phyloP scores from a whole-genome alignment of 2,797 vertebrate species.

The Naso thynnoides region DNA sequence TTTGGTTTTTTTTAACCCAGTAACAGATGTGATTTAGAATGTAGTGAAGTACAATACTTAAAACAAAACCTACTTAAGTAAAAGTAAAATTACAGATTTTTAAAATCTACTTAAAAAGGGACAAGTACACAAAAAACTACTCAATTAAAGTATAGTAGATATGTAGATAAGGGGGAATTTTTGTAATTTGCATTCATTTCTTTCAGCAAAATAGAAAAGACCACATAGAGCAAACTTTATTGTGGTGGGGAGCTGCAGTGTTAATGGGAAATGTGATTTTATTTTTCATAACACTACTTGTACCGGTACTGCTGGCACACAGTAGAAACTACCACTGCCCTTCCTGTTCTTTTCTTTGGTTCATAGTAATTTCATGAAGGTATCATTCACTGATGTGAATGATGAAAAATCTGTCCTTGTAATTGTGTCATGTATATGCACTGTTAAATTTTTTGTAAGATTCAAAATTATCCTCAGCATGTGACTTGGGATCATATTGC shows the following conservation, averaged over 20 bases:
- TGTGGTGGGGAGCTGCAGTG: not conserved
- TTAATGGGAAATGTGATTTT: slow-evolving; percentile 7
- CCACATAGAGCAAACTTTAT: not conserved
- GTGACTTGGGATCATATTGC: slow-evolving; percentile 20
- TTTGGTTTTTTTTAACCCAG: too few species aligned
- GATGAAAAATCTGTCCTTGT: not conserved
- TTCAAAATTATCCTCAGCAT: slow-evolving; percentile 11
- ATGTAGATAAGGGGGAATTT: too few species aligned
- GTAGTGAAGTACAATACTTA: too few species aligned
- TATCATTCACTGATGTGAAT: not conserved
- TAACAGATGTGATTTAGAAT: too few species aligned
- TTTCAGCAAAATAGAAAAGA: not conserved
- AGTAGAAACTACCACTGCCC: not conserved
- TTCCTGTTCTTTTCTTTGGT: not conserved
- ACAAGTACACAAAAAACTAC: too few species aligned
- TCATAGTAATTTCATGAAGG: not conserved
- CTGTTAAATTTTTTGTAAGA: slow-evolving; percentile 33
- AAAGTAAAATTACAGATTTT: too few species aligned
- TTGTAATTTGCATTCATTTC: not conserved
- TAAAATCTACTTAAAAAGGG: too few species aligned
- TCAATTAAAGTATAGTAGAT: too few species aligned
- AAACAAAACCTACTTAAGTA: too few species aligned
- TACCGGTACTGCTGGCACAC: not conserved
- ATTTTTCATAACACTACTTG: slow-evolving; percentile 4
- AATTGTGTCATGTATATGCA: slow-evolving; percentile 13